Evolutionary conservation across 1,140 invertebrate species (phyloP), one percentile per base, ranked within the genome.

Genomic region (Gryllus bimaculatus): DNA sequence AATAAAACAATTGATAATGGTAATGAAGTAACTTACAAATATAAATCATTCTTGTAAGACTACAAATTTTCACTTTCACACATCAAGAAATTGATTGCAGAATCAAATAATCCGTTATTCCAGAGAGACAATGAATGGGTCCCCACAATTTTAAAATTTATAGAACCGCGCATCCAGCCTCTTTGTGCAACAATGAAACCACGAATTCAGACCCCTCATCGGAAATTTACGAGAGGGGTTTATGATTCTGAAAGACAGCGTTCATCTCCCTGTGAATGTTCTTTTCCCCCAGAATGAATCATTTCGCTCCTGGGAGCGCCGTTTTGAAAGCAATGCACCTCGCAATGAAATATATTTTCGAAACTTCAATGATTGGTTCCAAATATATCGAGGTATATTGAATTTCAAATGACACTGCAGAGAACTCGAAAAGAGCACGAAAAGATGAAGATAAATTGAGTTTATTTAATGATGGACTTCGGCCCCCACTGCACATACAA

Each of bases 381-480:
- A 66, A 13, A 66, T 66, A 66, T 66, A 66, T 66, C 54, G 54
- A 66, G 54, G 54, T 10, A 66, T 10, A 66, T 66, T 66, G 54
- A 66, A 66, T 66, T 66, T 66, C 54, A 66, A 66, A 66, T 66
- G 54, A 66, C 54, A 66, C 7, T 18, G 54, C 18, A 66, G 54
- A 66, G 54, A 10, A 18, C 10, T 18, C 10, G 18, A 18, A 18
- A 10, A 18, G 54, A 13, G 54, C 10, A 10, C 54, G 18, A 66
- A 66, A 66, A 66, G 54, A 66, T 66, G 54, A 66, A 66, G 54
- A 66, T 66, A 66, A 66, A 66, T 66, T 10, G 54, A 66, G 54
- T 18, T 66, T 66, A 66, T 66, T 66, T 66, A 66, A 66, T 66
- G 54, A 66, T 18, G 10, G 18, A 66, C 54, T 66, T 66, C 10